Conservation (phyloP, 2,888 invertebrate species). For the Eristalis tenax region DNA sequence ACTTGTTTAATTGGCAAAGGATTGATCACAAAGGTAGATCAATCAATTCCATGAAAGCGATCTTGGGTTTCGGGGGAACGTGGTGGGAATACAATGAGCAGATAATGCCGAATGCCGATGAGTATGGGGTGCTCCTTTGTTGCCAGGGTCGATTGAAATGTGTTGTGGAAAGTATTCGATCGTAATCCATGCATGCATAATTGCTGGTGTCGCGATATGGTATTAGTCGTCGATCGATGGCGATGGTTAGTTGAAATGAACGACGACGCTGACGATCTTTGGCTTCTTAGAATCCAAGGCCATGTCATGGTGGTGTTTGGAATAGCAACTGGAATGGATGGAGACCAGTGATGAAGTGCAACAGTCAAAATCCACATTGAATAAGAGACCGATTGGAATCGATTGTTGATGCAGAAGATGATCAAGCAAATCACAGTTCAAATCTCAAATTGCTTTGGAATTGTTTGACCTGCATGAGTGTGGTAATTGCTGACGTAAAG, state of each 20-base stretch:
- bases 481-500: no score
- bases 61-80: background rate
- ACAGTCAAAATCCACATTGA: no score
- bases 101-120: slow-evolving; percentile 1
- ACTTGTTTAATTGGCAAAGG: slow-evolving; percentile 42
- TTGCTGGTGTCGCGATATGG: background rate
- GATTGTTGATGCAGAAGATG: no score
- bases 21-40: slow-evolving; percentile 31
- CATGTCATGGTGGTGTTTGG: no score
- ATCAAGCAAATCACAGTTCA: no score
- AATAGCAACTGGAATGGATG: no score
- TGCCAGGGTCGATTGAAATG: background rate
- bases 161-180: background rate
- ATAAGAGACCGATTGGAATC: no score
- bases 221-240: background rate
- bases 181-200: background rate
- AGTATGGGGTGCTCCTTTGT: background rate
- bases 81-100: background rate
- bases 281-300: background rate
- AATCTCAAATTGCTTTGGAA: no score
- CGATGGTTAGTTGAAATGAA: background rate
- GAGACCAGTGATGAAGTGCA: no score
- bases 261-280: background rate
- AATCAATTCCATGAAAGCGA: slow-evolving; percentile 32
- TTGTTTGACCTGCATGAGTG: no score